phyloP scores from a whole-genome alignment of 92 coral and sea anemone species.

The Umimayanthus kanabou region DNA sequence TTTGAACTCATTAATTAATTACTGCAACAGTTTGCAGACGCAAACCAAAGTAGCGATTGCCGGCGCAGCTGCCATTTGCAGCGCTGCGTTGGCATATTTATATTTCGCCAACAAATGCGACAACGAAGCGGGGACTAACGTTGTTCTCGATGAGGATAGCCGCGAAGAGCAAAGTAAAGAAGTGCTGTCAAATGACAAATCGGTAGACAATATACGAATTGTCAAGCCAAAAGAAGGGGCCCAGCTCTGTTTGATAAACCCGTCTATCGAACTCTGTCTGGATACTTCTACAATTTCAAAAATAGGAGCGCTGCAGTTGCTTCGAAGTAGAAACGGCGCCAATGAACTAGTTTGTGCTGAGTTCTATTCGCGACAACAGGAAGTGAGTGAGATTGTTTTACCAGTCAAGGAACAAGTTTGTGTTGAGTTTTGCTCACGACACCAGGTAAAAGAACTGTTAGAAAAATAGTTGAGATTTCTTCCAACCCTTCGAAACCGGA shows the following conservation, averaged over 20 bases:
- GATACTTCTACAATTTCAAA: too few species aligned
- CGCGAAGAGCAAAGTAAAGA: conserved; percentile 18
- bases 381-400: not conserved
- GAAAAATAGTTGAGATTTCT: conserved; percentile 2
- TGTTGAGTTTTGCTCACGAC: conserved; percentile 5
- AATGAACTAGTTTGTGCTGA: not conserved
- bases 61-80: conserved; percentile 14
- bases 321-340: not conserved
- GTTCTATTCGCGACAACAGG: not conserved
- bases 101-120: conserved; percentile 12
- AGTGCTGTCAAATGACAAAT: conserved; percentile 25
- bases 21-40: too few species aligned
- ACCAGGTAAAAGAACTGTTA: not conserved
- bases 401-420: conserved; percentile 7
- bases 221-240: conserved; percentile 23
- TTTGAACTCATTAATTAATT: too few species aligned
- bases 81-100: conserved; percentile 23
- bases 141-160: conserved; percentile 19
- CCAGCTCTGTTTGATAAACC: conserved; percentile 14
- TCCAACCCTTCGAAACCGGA: not conserved
- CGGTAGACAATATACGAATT: conserved; percentile 20
- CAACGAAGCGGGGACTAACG: conserved; percentile 27
- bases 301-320: too few species aligned
- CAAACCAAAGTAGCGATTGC: too few species aligned
- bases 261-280: too few species aligned